phyloP scores from a whole-genome alignment of 2,113 vertebrate genomes.

The Hippopotamus amphibius region DNA sequence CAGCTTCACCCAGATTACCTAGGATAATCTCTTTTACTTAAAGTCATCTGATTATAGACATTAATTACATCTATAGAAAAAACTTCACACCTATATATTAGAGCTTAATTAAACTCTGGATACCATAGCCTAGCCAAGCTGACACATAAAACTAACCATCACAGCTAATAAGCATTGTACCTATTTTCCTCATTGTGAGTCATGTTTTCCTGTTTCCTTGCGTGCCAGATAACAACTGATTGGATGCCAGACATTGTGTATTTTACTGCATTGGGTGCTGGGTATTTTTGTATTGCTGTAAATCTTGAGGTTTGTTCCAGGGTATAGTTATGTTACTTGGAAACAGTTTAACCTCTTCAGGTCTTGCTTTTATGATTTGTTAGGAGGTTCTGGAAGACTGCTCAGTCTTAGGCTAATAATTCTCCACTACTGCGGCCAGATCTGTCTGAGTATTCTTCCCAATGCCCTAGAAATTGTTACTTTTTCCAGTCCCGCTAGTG shows the following conservation, averaged over 20 bases:
- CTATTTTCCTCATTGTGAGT: not conserved
- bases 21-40: not conserved
- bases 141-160: not conserved
- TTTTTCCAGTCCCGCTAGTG: not conserved
- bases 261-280: not conserved
- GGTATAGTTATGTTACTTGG: not conserved
- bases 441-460: not conserved
- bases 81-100: not conserved
- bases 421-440: no score
- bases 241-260: not conserved
- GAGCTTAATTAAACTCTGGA: not conserved
- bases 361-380: not conserved
- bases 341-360: not conserved
- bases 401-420: not conserved
- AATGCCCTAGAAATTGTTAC: not conserved
- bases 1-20: not conserved
- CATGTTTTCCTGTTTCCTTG: not conserved
- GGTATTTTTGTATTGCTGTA: not conserved
- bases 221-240: not conserved
- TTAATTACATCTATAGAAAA: not conserved
- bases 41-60: not conserved
- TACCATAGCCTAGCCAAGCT: not conserved
- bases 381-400: not conserved
- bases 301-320: not conserved
- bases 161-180: not conserved